Conservation (phyloP, 2,888 invertebrate species). For the Athalia circularis region DNA sequence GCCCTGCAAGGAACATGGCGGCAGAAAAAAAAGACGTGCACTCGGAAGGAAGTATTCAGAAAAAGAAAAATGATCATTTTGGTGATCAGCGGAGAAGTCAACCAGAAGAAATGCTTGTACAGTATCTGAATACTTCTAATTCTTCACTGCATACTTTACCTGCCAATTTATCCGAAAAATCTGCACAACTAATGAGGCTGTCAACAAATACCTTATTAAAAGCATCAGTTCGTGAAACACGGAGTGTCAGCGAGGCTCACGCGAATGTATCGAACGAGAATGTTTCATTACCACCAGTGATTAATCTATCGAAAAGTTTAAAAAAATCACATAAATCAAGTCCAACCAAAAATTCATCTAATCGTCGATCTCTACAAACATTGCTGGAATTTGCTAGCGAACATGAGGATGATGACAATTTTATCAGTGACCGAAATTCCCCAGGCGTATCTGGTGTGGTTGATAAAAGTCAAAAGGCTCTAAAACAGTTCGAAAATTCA, state of each 20-base stretch:
- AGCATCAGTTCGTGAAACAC: neutral
- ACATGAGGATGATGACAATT: slow-evolving; percentile 13
- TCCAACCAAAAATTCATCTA: neutral
- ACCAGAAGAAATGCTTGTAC: neutral
- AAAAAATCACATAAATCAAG: neutral
- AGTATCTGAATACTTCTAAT: neutral
- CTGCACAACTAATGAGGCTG: too few relatives aligned
- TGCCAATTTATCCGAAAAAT: neutral
- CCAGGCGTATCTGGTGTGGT: neutral
- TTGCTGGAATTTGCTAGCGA: neutral
- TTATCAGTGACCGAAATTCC: neutral
- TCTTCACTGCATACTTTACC: neutral
- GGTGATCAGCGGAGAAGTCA: slow-evolving; percentile 11
- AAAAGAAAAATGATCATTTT: neutral
- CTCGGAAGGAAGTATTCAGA: slow-evolving; percentile 6
- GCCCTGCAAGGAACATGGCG: neutral
- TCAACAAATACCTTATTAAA: neutral
- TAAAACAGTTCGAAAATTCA: neutral
- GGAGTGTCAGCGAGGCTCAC: too few relatives aligned
- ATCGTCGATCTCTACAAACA: neutral
- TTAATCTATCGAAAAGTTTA: neutral
- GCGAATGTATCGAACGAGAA: too few relatives aligned
- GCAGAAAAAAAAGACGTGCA: neutral
- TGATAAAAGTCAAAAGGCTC: neutral
- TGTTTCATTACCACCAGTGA: too few relatives aligned